Percentiles rank a stretch among this genome's conserved stretches.
These are phyloP conservation scores for Halichoerus grypus DNA, from an alignment of 2,113 vertebrate genomes.

Conservation along the genomic window DNA sequence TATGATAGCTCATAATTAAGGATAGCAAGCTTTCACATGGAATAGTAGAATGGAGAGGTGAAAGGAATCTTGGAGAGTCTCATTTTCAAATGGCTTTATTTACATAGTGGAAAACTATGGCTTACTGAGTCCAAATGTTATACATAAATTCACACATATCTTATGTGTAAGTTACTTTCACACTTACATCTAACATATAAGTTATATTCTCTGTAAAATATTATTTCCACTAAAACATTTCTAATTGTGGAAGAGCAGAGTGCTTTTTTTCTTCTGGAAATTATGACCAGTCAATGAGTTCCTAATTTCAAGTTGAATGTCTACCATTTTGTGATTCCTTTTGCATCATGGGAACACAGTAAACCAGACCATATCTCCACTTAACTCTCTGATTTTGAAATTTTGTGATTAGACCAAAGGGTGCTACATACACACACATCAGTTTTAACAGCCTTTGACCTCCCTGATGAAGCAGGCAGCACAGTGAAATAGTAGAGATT, in stretches of 20 bases:
- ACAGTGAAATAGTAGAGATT: not conserved
- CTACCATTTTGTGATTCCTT: not conserved
- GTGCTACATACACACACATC: not conserved
- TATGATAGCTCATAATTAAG: not conserved
- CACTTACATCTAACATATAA: not conserved
- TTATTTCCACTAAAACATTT: not conserved
- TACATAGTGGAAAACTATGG: not conserved
- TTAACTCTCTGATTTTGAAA: conserved; percentile 1
- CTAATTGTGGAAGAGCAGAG: not conserved
- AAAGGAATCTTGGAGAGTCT: not conserved
- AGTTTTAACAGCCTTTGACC: not conserved
- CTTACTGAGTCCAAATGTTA: not conserved
- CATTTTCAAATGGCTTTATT: conserved; percentile 6
- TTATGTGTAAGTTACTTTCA: not conserved
- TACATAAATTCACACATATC: not conserved
- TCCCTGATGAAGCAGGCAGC: not conserved
- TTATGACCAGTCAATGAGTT: not conserved
- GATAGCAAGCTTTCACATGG: not conserved
- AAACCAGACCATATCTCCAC: not conserved
- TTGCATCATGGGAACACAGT: not conserved
- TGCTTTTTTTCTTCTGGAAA: not conserved
- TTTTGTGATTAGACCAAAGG: not conserved
- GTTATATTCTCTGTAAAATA: conserved; percentile 31
- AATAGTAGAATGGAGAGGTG: not conserved
- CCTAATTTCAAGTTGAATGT: not conserved